Evolutionary conservation across 1,140 invertebrate species (phyloP).

Genomic region (Drosophila nannoptera): DNA sequence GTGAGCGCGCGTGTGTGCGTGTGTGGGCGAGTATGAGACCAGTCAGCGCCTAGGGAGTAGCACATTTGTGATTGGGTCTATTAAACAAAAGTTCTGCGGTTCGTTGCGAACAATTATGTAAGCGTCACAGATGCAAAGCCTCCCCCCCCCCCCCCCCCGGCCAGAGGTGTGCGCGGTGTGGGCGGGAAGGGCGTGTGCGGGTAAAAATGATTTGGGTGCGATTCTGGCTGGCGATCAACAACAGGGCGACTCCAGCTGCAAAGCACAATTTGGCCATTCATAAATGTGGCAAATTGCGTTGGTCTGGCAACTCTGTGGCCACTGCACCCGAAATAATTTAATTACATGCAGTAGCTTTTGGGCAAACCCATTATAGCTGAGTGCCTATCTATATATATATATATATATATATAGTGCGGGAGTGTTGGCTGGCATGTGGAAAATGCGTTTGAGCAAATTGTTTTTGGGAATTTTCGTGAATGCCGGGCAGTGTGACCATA

Average conservation of each 20-base stretch:
- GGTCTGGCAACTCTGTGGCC: slow-evolving; percentile 1
- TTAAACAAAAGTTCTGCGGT: slow-evolving; percentile 71
- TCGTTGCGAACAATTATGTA: slow-evolving; percentile 55
- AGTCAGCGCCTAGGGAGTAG: neutral
- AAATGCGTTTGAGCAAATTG: neutral
- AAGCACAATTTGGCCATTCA: neutral
- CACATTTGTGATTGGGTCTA: slow-evolving; percentile 66
- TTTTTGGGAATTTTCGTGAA: neutral
- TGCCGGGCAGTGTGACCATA: neutral
- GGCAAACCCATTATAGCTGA: neutral
- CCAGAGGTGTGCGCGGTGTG: neutral
- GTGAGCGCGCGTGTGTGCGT: slow-evolving; percentile 11
- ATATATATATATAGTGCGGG: no score
- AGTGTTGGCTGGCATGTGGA: neutral
- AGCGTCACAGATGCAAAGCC: slow-evolving; percentile 11
- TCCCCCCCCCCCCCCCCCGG: slow-evolving; percentile 6
- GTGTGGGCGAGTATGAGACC: neutral
- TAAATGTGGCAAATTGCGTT: slow-evolving; percentile 12
- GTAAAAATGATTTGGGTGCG: slow-evolving; percentile 7
- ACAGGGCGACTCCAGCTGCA: neutral
- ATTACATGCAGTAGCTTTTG: slow-evolving; percentile 1
- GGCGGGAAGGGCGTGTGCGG: neutral
- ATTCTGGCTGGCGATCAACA: neutral
- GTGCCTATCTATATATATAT: no score
- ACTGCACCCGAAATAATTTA: slow-evolving; percentile 3